phyloP scores from a whole-genome alignment of 2,113 vertebrate species.

The Talpa occidentalis region DNA sequence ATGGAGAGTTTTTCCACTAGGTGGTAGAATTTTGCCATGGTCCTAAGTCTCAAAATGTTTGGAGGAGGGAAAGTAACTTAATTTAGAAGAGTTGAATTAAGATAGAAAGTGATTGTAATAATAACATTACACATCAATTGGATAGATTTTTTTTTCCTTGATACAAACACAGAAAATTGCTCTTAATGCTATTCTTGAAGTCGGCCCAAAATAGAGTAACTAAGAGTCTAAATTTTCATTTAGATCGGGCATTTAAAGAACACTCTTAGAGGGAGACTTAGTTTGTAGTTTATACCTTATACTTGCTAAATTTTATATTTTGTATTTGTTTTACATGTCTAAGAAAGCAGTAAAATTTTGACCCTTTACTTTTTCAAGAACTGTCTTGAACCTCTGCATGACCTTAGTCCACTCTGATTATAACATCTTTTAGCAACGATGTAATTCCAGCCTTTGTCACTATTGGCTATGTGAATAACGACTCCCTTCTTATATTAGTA shows the following conservation, averaged over 20 bases:
- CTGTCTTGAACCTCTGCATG: constrained; percentile 36
- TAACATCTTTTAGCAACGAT: constrained; percentile 51
- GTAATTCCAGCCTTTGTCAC: constrained; percentile 60
- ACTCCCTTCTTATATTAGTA: not conserved
- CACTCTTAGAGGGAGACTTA: not conserved
- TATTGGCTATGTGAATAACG: constrained; percentile 52
- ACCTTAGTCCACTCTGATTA: constrained; percentile 60
- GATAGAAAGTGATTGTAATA: constrained; percentile 81
- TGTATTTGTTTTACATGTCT: not conserved
- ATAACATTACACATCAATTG: constrained; percentile 75
- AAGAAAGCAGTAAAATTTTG: constrained; percentile 7
- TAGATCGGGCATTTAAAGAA: constrained; percentile 71
- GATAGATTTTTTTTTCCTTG: constrained; percentile 75
- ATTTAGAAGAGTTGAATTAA: constrained; percentile 83
- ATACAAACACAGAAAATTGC: constrained; percentile 79
- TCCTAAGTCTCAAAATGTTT: constrained; percentile 63
- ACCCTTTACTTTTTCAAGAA: constrained; percentile 68
- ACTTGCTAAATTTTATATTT: not conserved
- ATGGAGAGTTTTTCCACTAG: constrained; percentile 84
- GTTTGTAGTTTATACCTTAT: not conserved
- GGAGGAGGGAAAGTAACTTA: constrained; percentile 55
- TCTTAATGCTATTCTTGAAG: constrained; percentile 78
- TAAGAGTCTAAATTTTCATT: constrained; percentile 75
- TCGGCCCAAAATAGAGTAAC: constrained; percentile 68
- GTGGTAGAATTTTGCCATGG: constrained; percentile 86